These are phyloP conservation scores for Smutsia temminckii DNA, from an alignment of 2,797 vertebrate genomes.

Conservation along the genomic window DNA sequence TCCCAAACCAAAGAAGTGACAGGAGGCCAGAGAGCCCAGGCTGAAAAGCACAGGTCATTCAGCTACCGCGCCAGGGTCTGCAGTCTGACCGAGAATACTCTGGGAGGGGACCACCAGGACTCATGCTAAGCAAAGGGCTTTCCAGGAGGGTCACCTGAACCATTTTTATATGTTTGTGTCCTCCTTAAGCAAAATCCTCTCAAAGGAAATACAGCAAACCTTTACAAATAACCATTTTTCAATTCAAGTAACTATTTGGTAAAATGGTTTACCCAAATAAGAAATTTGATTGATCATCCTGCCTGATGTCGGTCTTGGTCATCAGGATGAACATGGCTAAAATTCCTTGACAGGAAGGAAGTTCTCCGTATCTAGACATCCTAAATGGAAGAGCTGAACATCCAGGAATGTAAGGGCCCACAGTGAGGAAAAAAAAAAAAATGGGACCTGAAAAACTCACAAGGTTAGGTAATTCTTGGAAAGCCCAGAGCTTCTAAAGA, in stretches of 20 bases:
- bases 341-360: neutral
- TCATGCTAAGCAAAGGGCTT: neutral
- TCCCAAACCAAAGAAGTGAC: constrained; percentile 60
- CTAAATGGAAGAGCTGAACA: neutral
- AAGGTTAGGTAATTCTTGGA: neutral
- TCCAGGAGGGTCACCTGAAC: neutral
- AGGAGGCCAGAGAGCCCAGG: neutral
- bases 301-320: neutral
- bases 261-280: neutral
- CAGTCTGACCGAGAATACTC: neutral
- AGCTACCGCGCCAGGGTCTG: neutral
- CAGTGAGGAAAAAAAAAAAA: neutral
- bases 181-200: constrained; percentile 2
- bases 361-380: neutral
- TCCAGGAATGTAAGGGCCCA: neutral
- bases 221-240: neutral
- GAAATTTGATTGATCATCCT: neutral
- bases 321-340: neutral
- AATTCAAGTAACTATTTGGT: neutral
- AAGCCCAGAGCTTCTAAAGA: neutral
- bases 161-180: neutral
- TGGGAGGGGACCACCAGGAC: neutral
- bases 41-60: neutral
- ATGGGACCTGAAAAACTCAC: neutral
- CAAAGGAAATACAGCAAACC: neutral